These are phyloP conservation scores for Drosophila aldrichi DNA, from an alignment of 2,888 invertebrate genomes.

Conservation along the genomic window DNA sequence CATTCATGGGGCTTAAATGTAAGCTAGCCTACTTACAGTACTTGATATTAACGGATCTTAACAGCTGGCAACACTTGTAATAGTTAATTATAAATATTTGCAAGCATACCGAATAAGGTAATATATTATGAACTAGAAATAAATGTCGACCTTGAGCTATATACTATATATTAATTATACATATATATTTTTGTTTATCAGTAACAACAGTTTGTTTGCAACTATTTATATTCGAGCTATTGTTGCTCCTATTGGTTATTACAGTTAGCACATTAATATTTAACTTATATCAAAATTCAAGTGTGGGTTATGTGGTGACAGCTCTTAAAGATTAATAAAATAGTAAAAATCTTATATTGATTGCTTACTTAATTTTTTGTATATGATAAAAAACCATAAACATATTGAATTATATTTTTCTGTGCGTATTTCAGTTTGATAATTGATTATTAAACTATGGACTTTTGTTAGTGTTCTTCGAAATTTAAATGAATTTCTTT, in stretches of 20 bases:
- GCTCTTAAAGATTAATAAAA: neutral
- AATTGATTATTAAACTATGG: neutral
- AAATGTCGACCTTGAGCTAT: neutral
- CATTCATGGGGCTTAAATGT: neutral
- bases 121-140: neutral
- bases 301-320: neutral
- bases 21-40: neutral
- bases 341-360: neutral
- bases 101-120: neutral
- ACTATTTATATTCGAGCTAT: neutral
- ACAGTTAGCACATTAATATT: neutral
- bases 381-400: neutral
- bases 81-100: neutral
- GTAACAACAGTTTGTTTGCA: neutral
- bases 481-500: constrained; percentile 4
- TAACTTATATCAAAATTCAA: neutral
- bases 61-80: neutral
- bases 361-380: neutral
- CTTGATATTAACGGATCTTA: neutral
- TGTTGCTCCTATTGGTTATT: neutral
- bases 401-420: neutral
- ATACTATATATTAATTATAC: neutral
- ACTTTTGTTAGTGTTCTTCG: neutral
- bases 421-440: neutral
- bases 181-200: neutral